Conservation (phyloP, 2,888 invertebrate species). For the Odontomyia ornata region DNA sequence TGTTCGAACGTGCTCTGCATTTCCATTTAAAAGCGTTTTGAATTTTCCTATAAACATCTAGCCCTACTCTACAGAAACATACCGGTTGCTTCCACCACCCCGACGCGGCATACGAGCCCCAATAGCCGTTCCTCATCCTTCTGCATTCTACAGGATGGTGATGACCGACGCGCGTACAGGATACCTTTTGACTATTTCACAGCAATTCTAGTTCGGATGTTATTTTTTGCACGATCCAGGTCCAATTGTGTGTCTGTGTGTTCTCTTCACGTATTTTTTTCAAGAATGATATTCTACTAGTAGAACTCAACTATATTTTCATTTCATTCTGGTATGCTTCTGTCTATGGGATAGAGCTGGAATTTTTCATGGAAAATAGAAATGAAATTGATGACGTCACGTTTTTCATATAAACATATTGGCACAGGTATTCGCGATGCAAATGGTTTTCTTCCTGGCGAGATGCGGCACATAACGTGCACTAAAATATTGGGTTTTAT, state of each 20-base stretch:
- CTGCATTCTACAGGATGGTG: constrained; percentile 2
- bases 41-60: constrained; percentile 9
- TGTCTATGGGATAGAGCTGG: constrained; percentile 1
- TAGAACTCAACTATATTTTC: constrained; percentile 3
- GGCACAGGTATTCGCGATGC: neutral
- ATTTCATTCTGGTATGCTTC: neutral
- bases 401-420: constrained; percentile 40
- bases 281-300: neutral
- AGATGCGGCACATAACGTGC: neutral
- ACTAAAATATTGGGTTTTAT: too few species aligned
- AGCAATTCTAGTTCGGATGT: constrained; percentile 12
- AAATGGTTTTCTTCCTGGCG: neutral
- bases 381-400: constrained; percentile 42
- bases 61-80: neutral
- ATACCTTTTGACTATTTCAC: constrained; percentile 9
- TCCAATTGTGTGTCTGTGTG: neutral
- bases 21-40: constrained; percentile 42
- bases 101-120: too few species aligned
- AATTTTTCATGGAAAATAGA: constrained; percentile 43
- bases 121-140: too few species aligned
- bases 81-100: neutral
- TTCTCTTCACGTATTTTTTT: constrained; percentile 5
- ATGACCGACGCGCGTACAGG: constrained; percentile 19
- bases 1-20: constrained; percentile 48
- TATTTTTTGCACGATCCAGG: neutral